Evolutionary conservation across 2,888 invertebrate genomes (phyloP).

Genomic region (Copidosoma aretas): DNA sequence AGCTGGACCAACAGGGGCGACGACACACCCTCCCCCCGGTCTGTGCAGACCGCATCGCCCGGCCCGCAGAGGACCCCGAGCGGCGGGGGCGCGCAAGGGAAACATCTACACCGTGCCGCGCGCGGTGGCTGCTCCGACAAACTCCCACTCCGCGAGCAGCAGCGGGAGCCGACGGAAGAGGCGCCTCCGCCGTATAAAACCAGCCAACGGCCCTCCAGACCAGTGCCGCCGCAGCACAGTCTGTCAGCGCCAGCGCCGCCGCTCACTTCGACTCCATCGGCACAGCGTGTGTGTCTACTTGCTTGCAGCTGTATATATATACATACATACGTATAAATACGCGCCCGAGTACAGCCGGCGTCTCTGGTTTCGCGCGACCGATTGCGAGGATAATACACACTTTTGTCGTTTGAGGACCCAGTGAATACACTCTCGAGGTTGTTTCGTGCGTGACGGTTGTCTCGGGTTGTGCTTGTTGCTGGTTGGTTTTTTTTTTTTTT

Average conservation of each 20-base stretch:
- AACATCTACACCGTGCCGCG: neutral
- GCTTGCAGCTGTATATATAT: too few relatives aligned
- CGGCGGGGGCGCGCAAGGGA: neutral
- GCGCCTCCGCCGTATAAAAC: constrained; percentile 57
- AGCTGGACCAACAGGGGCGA: too few relatives aligned
- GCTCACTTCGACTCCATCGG: too few relatives aligned
- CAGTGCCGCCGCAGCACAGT: constrained; percentile 56
- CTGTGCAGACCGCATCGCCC: too few relatives aligned
- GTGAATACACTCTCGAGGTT: neutral
- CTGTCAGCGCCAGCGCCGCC: constrained; percentile 57
- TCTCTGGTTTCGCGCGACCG: too few relatives aligned
- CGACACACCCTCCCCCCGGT: too few relatives aligned
- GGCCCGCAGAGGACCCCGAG: too few relatives aligned
- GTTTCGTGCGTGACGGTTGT: neutral
- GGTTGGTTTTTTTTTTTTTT: too few relatives aligned
- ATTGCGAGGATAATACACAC: too few relatives aligned
- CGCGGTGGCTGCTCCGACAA: neutral
- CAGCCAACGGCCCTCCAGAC: constrained; percentile 62
- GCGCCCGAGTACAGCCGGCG: neutral
- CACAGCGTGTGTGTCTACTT: too few relatives aligned
- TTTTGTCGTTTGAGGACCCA: neutral
- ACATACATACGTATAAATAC: neutral
- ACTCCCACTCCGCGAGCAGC: constrained; percentile 12
- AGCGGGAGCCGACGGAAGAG: constrained; percentile 45
- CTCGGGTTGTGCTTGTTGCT: neutral